Conservation (phyloP, 2,113 vertebrate species). For the Toxostoma redivivum region DNA sequence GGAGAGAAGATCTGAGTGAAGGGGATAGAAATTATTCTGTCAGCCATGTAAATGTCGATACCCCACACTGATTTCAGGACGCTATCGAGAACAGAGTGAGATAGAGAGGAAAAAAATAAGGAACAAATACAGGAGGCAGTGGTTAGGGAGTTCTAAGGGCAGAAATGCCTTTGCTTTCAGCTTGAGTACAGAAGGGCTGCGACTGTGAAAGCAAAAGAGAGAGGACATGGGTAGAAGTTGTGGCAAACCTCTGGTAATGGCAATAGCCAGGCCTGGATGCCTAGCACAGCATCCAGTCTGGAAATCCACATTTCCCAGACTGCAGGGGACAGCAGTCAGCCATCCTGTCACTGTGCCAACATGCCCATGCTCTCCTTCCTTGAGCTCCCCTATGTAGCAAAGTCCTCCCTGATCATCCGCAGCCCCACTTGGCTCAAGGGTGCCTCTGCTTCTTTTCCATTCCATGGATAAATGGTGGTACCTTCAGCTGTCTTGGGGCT, state of each 20-base stretch:
- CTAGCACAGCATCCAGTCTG: neutral
- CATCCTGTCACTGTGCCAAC: neutral
- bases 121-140: neutral
- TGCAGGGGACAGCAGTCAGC: neutral
- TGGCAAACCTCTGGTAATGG: neutral
- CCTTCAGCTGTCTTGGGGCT: neutral
- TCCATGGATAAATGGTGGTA: neutral
- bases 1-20: neutral
- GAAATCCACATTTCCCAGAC: neutral
- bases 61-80: neutral
- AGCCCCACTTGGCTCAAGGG: neutral
- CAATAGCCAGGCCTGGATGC: neutral
- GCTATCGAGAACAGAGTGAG: neutral
- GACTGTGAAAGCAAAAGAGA: neutral
- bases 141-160: neutral
- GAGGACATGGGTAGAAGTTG: neutral
- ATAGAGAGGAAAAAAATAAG: neutral
- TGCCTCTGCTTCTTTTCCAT: neutral
- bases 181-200: neutral
- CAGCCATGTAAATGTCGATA: fast-evolving
- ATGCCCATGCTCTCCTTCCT: fast-evolving
- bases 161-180: neutral
- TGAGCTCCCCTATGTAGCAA: fast-evolving
- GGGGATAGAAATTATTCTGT: neutral
- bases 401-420: neutral